phyloP scores from a whole-genome alignment of 2,888 invertebrate species.

The Sympetrum striolatum region DNA sequence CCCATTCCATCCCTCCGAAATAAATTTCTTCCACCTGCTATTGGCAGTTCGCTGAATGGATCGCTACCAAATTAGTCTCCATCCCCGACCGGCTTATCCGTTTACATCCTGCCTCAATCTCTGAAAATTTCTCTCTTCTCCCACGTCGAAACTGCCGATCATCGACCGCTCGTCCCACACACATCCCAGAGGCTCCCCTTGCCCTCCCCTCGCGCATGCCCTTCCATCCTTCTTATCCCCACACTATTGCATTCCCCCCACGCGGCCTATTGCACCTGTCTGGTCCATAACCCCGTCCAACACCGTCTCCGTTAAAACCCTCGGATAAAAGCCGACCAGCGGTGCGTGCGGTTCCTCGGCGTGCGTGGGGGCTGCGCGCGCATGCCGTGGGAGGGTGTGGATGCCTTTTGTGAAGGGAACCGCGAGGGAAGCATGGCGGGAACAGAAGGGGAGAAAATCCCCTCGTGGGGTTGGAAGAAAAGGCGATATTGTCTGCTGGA shows the following conservation, averaged over 20 bases:
- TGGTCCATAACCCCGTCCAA: neutral
- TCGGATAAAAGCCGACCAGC: neutral
- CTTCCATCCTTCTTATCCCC: neutral
- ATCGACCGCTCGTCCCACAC: neutral
- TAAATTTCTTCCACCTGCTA: neutral
- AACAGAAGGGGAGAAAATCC: neutral
- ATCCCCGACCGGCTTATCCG: neutral
- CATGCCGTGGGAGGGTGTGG: neutral
- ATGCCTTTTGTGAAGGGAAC: neutral
- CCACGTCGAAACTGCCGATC: neutral
- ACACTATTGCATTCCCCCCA: neutral
- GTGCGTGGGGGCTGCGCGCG: constrained; percentile 10
- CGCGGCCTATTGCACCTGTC: constrained; percentile 27
- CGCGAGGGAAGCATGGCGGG: neutral
- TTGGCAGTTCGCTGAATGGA: neutral
- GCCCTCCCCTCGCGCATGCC: neutral
- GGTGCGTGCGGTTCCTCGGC: neutral
- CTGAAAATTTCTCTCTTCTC: neutral
- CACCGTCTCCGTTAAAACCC: neutral
- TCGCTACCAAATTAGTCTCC: neutral
- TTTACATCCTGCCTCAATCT: neutral
- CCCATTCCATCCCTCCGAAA: neutral
- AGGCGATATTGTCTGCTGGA: neutral
- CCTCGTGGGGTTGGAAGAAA: neutral
- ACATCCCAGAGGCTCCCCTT: neutral